Conservation (phyloP, 2,113 vertebrate species). For the Monarcha castaneiventris region DNA sequence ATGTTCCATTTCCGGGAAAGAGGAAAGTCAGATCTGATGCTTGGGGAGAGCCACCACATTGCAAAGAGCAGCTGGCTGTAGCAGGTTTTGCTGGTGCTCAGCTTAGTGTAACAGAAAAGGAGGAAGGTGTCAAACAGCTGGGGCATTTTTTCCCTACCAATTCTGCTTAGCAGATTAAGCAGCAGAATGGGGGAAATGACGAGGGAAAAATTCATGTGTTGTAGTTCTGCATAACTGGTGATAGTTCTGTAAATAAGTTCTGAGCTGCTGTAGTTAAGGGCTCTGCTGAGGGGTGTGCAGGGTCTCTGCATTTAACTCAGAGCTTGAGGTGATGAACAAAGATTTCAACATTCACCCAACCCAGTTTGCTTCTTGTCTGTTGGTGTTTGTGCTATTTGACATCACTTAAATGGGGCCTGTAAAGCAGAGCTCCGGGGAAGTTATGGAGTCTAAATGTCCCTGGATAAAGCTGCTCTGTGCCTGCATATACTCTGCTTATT, state of each 20-base stretch:
- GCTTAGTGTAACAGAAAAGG: not conserved
- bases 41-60: not conserved
- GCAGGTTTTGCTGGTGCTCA: not conserved
- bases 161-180: not conserved
- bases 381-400: fast-evolving
- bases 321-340: not conserved
- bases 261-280: not conserved
- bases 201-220: not conserved
- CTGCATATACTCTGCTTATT: not conserved
- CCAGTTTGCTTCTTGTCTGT: not conserved
- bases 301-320: not conserved
- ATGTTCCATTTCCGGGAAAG: not conserved
- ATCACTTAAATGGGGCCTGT: not conserved
- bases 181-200: not conserved
- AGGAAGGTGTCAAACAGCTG: not conserved
- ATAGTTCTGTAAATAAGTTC: not conserved
- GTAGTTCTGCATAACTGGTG: fast-evolving
- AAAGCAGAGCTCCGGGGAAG: not conserved
- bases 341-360: not conserved
- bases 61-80: not conserved
- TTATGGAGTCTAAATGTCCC: not conserved
- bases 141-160: not conserved
- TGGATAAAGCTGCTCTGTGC: not conserved
- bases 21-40: not conserved
- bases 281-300: not conserved